phyloP scores from a whole-genome alignment of 2,888 invertebrate species.

The Octonoba sinensis region DNA sequence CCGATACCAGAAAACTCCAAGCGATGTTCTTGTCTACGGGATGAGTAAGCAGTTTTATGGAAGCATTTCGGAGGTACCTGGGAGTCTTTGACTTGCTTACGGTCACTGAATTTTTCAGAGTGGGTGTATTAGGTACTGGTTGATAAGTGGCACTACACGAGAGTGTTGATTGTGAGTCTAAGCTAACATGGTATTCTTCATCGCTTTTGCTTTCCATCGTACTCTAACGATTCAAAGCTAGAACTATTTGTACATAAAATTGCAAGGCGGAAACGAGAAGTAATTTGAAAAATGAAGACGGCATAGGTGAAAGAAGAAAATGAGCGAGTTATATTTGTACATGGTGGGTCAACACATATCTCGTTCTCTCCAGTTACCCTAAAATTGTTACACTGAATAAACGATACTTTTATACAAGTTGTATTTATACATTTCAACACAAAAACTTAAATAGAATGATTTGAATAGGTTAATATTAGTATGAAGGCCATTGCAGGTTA shows the following conservation, averaged over 20 bases:
- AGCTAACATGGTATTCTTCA: conserved; percentile 10
- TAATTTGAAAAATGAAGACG: not conserved
- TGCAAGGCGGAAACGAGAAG: not conserved
- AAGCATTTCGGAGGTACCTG: conserved; percentile 47
- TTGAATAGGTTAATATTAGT: too few species aligned
- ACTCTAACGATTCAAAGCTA: not conserved
- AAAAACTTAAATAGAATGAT: too few species aligned
- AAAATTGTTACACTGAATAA: too few species aligned
- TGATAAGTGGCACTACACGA: conserved; percentile 27
- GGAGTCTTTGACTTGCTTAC: conserved; percentile 30
- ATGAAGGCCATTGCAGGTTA: too few species aligned
- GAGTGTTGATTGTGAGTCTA: conserved; percentile 8
- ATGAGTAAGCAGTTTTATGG: conserved; percentile 64
- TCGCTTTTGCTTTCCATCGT: conserved; percentile 34
- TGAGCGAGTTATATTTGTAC: too few species aligned
- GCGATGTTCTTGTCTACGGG: conserved; percentile 66
- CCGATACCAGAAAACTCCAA: conserved; percentile 65
- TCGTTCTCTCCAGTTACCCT: too few species aligned
- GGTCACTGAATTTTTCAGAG: conserved; percentile 7
- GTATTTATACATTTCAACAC: too few species aligned
- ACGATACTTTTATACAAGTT: too few species aligned
- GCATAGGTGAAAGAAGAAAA: too few species aligned
- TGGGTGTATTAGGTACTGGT: conserved; percentile 18
- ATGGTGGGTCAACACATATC: too few species aligned
- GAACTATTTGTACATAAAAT: not conserved